Base-by-base conservation (phyloP, 2,113 vertebrate genomes). In the Penelope pileata region DNA sequence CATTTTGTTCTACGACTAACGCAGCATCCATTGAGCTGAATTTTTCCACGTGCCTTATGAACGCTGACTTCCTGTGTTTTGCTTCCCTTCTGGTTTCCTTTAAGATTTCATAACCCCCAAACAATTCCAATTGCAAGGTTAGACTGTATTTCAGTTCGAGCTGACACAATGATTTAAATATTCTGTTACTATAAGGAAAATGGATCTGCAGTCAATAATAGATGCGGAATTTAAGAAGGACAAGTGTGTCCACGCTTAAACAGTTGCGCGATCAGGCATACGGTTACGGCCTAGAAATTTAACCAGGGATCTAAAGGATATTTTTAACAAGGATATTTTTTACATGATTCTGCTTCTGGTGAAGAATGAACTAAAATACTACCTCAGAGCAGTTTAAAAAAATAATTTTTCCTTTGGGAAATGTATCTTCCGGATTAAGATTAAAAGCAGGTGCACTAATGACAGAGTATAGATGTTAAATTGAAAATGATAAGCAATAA, bases 401-500 rank as follows among this genome's bases (percentile, higher is more conserved):
- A 58, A 70, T 32, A 0, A 32, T 77, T 83, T 73, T 81, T 64
- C 87, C 53, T 73, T 54, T 45, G 42, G 53, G 27, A 96, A 93
- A 90, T 29, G 0, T 38, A 73, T 74, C 30, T 91, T 56, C 22
- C 50, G 50, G 16, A 90, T 85, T 64, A 82, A 75, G n/a, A 45
- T 90, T 83, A 73, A 93, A 81, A 93, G 83, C 91, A 91, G 73
- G 48, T 54, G 64, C 60, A 89, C 30, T 66, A 68, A 87, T 79
- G 72, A 50, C 45, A 90, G 87, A 83, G 66, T 14, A 16, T 74
- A 88, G 86, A 36, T 54, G 70, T 59, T 73, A 90, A 26, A 80
- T 5, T 59, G 56, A 67, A 92, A 94, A 84, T 32, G 3, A 59
- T 75, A 77, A 72, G n/a, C 69, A 19, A 6, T 86, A 88, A 93